Base-by-base conservation (phyloP, 2,888 invertebrate species). In the Pyrgus malvae region DNA sequence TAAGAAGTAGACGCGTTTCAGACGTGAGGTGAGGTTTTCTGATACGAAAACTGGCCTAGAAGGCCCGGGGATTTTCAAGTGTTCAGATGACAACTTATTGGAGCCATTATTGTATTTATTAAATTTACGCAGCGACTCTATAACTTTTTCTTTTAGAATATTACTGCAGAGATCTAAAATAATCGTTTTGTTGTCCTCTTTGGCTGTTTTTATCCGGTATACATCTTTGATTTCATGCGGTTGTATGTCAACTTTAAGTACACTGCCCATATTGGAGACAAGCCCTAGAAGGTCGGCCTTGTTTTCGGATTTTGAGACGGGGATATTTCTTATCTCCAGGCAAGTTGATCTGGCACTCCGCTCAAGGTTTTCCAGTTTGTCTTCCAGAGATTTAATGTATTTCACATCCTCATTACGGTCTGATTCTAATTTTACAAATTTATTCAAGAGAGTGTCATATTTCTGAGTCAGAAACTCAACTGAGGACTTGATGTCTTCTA, bases 1-100 rank as follows among this genome's bases (percentile, higher is more conserved):
- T 31, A 45, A 11, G 12, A 35, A 37, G 35, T 44, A 45, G 4
- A 45, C 21, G n/a, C 37, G 25, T 17, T 53, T 53, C 16, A 14
- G 23, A 16, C 37, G 42, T n/a, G 51, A 12, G 4, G 38, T 45
- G n/a, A 53, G 25, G n/a, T 45, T 45, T 29, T 53, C 53, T 29
- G 45, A 53, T 25, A 53, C 14, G n/a, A 38, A 48, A 12, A 48
- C 37, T 12, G 27, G 37, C 14, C 16, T 38, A 8, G 37, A 16
- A 8, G 48, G 11, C n/a, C 48, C 48, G 2, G 29, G 11, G n/a
- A 29, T 7, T 29, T 29, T 29, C 29, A 29, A 29, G 3, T 29
- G 29, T n/a, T 29, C 29, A 9, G 29, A n/a, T n/a, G 29, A 29
- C n/a, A 29, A 7, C 11, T 29, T 29, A 29, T 29, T 29, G 9